A percentile compares a stretch with the other conserved stretches of the same genome.
These are phyloP conservation scores for Littorina saxatilis DNA, from an alignment of 1,140 invertebrate species.

Conservation along the genomic window DNA sequence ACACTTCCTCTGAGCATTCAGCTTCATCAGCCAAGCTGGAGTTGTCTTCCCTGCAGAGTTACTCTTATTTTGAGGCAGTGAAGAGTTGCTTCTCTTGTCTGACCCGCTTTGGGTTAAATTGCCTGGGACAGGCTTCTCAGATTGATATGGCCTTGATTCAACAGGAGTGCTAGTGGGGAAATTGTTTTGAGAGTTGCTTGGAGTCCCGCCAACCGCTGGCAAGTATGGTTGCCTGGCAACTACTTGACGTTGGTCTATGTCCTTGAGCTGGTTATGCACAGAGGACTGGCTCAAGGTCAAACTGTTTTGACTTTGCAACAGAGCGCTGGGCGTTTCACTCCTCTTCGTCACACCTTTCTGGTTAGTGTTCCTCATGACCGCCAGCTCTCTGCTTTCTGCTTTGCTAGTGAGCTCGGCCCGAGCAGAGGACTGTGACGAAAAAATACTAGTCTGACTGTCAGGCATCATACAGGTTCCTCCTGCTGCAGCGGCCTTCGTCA, in stretches of 20 bases:
- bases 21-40: constrained; percentile 43
- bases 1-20: constrained; percentile 36
- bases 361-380: background rate
- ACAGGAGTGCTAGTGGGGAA: too few species aligned
- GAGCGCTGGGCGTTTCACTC: constrained; percentile 17
- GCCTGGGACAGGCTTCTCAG: too few species aligned
- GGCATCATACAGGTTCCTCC: background rate
- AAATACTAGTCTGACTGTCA: background rate
- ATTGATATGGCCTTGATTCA: too few species aligned
- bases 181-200: constrained; percentile 5
- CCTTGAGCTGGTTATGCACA: background rate
- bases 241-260: background rate
- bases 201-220: constrained; percentile 15
- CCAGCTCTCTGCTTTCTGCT: background rate
- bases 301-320: constrained; percentile 3
- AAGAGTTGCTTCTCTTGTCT: too few species aligned
- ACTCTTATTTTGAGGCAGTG: background rate
- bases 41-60: constrained; percentile 21
- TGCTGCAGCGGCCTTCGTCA: too few species aligned
- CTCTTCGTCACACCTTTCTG: background rate
- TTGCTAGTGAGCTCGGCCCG: background rate
- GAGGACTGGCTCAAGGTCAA: constrained; percentile 20
- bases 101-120: too few species aligned
- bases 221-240: background rate
- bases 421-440: too few species aligned